Evolutionary conservation across 2,797 vertebrate genomes (phyloP), one percentile per base, ranked within the genome.

Genomic region (Channa striata): DNA sequence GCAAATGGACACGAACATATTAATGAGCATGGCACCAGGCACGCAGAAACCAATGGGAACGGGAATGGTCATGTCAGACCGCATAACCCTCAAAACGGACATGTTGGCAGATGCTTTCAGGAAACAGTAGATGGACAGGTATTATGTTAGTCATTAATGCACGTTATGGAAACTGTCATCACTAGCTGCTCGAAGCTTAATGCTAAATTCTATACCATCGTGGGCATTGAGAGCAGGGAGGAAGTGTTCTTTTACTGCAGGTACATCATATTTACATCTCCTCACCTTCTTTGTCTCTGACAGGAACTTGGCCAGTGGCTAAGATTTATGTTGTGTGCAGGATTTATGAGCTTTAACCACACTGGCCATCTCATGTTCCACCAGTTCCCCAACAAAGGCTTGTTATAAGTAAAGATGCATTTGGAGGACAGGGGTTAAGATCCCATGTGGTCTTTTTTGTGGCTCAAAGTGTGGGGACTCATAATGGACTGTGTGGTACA

Each of bases 111-210:
- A 75, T 99, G 97, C 77, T 99, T 97, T 89, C 96, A 93, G 82
- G 96, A 95, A 64, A 93, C 94, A 5, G 78, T 95, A 1, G 94
- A 96, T 4, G 96, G 96, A 77, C 95, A 97, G 97, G 97, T 99
- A 93, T 89, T 83, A 21, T 48, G 66, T 68, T 40, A 34, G 52
- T 61, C 40, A 25, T 76, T 59, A 64, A 46, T 77, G 49, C 19
- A 14, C 23, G 44, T 16, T 43, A 11, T 53, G 56, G 25, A 19
- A 57, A 17, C 76, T 78, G 48, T 78, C 68, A 53, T 66, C 47
- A 48, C 56, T 21, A 16, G 40, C 34, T 80, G 57, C 68, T 72
- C 13, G 10, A 47, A 52, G 40, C 65, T 68, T 75, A 59, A 43
- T 79, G 66, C 60, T 14, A 6, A 33, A 42, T 36, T 21, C 2